Conservation (phyloP, 2,797 vertebrate genomes). For the Garrulus glandarius region DNA sequence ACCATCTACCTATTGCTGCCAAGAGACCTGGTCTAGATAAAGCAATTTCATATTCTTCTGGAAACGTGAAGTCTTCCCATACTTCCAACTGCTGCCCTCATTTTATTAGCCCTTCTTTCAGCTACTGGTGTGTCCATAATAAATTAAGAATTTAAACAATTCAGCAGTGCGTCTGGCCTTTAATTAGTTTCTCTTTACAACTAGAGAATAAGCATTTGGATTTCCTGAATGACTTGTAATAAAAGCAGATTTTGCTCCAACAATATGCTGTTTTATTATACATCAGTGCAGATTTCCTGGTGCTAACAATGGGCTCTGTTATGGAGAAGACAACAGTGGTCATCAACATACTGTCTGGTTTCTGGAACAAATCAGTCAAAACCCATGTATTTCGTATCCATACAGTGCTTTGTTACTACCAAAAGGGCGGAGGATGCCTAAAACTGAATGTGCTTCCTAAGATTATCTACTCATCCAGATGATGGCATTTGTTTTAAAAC, state of each 20-base stretch:
- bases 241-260: not conserved
- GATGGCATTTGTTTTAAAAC: not conserved
- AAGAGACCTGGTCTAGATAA: not conserved
- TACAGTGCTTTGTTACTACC: not conserved
- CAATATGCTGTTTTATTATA: not conserved
- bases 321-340: not conserved
- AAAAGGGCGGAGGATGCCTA: not conserved
- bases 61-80: not conserved
- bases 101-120: not conserved
- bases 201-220: not conserved
- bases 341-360: not conserved
- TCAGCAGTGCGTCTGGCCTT: not conserved
- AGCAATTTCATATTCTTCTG: not conserved
- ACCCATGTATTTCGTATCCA: not conserved
- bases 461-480: not conserved
- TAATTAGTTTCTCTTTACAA: not conserved
- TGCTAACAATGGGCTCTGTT: not conserved
- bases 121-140: not conserved
- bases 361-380: not conserved
- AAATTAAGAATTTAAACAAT: not conserved
- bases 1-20: not conserved
- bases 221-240: not conserved
- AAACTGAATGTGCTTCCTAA: not conserved
- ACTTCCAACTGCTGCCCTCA: not conserved
- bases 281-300: not conserved